These are phyloP conservation scores for Phragmatobia fuliginosa DNA, from an alignment of 2,888 invertebrate species.

Conservation along the genomic window DNA sequence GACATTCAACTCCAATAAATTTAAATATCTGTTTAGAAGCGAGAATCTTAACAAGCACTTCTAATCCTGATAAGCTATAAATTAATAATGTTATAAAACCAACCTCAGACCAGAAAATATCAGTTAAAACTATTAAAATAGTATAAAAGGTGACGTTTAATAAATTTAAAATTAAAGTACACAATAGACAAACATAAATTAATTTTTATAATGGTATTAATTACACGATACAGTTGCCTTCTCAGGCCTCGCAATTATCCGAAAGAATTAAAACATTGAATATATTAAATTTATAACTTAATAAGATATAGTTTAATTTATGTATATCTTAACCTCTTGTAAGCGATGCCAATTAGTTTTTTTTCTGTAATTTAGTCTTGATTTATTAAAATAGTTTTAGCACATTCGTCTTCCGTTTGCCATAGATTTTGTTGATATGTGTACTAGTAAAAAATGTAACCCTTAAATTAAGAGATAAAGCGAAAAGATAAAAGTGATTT, in stretches of 20 bases:
- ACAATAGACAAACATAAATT: slow-evolving; percentile 16
- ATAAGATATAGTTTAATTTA: slow-evolving; percentile 21
- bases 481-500: background rate
- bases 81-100: slow-evolving; percentile 1
- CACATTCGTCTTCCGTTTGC: background rate
- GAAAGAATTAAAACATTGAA: slow-evolving; percentile 29
- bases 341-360: slow-evolving; percentile 27
- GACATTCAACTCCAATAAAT: slow-evolving; percentile 2
- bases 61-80: background rate
- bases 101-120: background rate
- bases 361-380: slow-evolving; percentile 28
- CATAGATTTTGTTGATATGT: background rate
- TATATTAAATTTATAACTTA: slow-evolving; percentile 41
- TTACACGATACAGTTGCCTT: slow-evolving; percentile 1
- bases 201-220: slow-evolving; percentile 14
- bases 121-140: slow-evolving; percentile 3
- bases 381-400: slow-evolving; percentile 20
- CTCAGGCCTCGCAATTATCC: background rate
- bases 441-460: background rate
- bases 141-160: slow-evolving; percentile 6
- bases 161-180: slow-evolving; percentile 9
- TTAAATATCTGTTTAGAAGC: background rate
- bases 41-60: background rate
- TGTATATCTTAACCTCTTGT: slow-evolving; percentile 25
- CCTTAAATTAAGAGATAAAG: background rate